Conservation (phyloP, 1,140 invertebrate genomes). For the Caenorhabditis remanei region DNA sequence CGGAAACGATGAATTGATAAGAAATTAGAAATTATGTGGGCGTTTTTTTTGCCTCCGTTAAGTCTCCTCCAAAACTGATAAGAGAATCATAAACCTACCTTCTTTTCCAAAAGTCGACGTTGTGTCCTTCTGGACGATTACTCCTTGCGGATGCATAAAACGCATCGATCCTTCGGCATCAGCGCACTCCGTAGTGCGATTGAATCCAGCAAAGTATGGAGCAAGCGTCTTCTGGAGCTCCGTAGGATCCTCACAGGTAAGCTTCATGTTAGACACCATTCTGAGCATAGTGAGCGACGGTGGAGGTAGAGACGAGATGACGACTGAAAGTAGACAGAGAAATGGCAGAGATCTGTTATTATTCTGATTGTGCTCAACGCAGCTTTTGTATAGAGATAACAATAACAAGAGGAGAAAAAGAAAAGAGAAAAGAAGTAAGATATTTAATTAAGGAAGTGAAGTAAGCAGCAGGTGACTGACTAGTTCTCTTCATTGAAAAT, state of each 20-base stretch:
- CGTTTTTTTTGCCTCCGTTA: conserved; percentile 49
- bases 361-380: neutral
- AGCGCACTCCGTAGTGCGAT: conserved; percentile 2
- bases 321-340: neutral
- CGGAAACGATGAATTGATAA: conserved; percentile 46
- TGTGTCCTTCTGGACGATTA: conserved; percentile 21
- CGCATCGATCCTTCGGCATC: conserved; percentile 47
- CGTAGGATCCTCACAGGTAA: conserved; percentile 11
- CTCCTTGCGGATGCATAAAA: conserved; percentile 45
- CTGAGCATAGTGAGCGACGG: neutral
- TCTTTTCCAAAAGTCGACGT: conserved; percentile 20
- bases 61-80: conserved; percentile 7
- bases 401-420: neutral
- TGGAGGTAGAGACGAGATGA: neutral
- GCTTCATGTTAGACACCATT: conserved; percentile 25
- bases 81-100: conserved; percentile 40
- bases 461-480: neutral
- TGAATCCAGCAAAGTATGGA: conserved; percentile 37
- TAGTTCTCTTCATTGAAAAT: neutral
- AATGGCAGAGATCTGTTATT: neutral
- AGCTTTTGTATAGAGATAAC: neutral
- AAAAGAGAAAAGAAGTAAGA: neutral
- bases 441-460: conserved; percentile 16
- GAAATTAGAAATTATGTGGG: neutral
- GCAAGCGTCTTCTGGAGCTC: conserved; percentile 15